A percentile compares a stretch with the other conserved stretches of the same genome.
phyloP scores from a whole-genome alignment of 2,888 invertebrate species.

The Elysia crispata region DNA sequence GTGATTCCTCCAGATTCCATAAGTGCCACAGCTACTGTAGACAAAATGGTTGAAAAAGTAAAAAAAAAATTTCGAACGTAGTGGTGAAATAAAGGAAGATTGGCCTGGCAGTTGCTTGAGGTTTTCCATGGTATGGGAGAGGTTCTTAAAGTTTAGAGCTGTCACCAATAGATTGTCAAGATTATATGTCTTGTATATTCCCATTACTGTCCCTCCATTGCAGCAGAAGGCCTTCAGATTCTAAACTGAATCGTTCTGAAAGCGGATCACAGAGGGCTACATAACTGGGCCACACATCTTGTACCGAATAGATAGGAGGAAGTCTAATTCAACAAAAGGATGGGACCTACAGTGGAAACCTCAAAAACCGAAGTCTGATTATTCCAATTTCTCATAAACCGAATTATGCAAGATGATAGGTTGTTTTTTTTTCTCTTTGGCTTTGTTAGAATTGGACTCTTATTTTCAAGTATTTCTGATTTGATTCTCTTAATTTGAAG shows the following conservation, averaged over 20 bases:
- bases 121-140: constrained; percentile 25
- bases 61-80: constrained; percentile 29
- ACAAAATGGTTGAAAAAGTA: no score
- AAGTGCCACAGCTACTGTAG: constrained; percentile 23
- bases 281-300: background rate
- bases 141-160: constrained; percentile 28
- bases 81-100: constrained; percentile 14
- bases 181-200: constrained; percentile 32
- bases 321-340: no score
- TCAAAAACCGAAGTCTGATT: no score
- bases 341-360: no score
- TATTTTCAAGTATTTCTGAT: no score
- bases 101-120: constrained; percentile 13
- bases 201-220: constrained; percentile 31
- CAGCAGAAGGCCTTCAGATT: constrained; percentile 35
- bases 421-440: no score
- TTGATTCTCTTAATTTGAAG: no score
- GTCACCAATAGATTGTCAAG: constrained; percentile 29
- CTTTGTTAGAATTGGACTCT: no score
- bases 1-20: constrained; percentile 31
- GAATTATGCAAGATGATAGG: no score
- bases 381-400: no score
- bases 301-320: no score
- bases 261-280: constrained; percentile 29
- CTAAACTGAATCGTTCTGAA: constrained; percentile 29